Evolutionary conservation across 2,113 vertebrate species (phyloP).

Genomic region (Antechinus flavipes): DNA sequence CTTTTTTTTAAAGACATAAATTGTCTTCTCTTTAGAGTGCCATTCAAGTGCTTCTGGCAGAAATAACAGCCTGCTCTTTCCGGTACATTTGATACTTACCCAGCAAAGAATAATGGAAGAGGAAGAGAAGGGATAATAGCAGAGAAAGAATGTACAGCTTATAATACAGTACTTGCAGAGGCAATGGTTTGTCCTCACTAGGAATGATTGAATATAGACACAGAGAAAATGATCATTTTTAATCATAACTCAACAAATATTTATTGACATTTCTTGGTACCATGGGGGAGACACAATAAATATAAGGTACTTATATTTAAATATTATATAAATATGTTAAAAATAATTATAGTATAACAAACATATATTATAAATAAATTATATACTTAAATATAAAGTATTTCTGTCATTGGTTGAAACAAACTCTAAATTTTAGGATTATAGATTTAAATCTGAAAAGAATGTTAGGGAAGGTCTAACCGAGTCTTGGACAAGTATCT

Average conservation of each 20-base stretch:
- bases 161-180: not conserved
- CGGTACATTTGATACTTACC: not conserved
- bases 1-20: slow-evolving; percentile 40
- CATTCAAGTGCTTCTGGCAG: slow-evolving; percentile 32
- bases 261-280: not conserved
- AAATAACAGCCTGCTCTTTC: slow-evolving; percentile 50
- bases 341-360: not conserved
- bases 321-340: not conserved
- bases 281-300: not conserved
- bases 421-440: not conserved
- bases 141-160: slow-evolving; percentile 12
- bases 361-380: not conserved
- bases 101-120: slow-evolving; percentile 38
- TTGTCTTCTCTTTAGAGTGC: slow-evolving; percentile 49
- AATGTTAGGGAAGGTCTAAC: not conserved
- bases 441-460: not conserved
- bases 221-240: not conserved
- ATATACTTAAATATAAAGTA: not conserved
- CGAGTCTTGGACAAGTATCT: not conserved
- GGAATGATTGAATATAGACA: not conserved
- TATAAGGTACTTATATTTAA: not conserved
- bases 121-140: slow-evolving; percentile 18
- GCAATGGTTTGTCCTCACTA: not conserved
- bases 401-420: not conserved
- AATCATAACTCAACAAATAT: not conserved